Conservation (phyloP, 2,113 vertebrate species). For the Smithornis capensis region DNA sequence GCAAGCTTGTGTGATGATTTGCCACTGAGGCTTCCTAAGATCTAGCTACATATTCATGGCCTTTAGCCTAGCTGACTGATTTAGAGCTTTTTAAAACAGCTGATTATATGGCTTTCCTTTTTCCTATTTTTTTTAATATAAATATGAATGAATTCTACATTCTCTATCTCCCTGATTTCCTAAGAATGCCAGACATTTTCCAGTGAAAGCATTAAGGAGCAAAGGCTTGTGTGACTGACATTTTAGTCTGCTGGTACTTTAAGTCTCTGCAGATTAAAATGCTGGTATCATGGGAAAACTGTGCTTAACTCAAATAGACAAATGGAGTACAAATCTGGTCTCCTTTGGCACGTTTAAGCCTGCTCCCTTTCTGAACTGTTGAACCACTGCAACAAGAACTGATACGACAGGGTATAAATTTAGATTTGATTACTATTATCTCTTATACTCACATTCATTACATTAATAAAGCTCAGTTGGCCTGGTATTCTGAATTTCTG, state of each 20-base stretch:
- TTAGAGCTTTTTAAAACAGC: background rate
- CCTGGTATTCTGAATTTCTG: background rate
- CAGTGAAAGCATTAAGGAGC: conserved; percentile 8
- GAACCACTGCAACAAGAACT: background rate
- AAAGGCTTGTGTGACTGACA: background rate
- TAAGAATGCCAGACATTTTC: background rate
- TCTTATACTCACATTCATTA: background rate
- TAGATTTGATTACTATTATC: background rate
- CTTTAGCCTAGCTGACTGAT: background rate
- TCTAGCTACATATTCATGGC: background rate
- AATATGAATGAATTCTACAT: conserved; percentile 14
- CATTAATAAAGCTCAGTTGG: background rate
- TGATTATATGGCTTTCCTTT: background rate
- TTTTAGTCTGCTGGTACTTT: background rate
- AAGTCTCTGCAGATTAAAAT: background rate
- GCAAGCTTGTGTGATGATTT: background rate
- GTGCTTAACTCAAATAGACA: background rate
- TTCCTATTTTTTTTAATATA: background rate
- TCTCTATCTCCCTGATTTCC: background rate
- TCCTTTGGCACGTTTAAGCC: background rate
- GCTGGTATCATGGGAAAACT: background rate
- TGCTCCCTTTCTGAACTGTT: background rate
- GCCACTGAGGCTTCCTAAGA: background rate
- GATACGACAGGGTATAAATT: background rate
- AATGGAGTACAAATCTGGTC: background rate